Evolutionary conservation across 2,888 invertebrate genomes (phyloP), one percentile per base, ranked within the genome.

Genomic region (Microctonus aethiopoides): DNA sequence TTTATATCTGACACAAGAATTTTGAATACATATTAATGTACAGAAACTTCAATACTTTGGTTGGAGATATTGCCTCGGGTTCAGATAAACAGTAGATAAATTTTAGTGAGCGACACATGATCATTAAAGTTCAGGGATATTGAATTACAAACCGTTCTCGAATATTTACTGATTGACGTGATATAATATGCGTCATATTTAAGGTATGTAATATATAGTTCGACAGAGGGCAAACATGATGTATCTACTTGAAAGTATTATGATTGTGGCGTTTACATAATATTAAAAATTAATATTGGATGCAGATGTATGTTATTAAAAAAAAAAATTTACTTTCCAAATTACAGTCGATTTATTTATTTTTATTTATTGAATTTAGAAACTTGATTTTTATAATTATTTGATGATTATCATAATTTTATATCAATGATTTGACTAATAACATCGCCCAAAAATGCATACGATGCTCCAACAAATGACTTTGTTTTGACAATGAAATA

Each of bases 401-500:
- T n/a, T n/a, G n/a, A n/a, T n/a, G n/a, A n/a, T n/a, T n/a, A 29
- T 29, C 7, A 29, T 29, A 29, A 13, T n/a, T 52, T 13, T 22
- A 68, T 29, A 72, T 13, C 9, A 68, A 51, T 9, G 70, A 34
- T 54, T 66, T 67, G 9, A 75, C 34, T 29, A 73, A 41, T 68
- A 71, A 51, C 66, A 71, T 72, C 10, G 67, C 39, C 78, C 75
- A 78, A 59, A 78, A 78, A 64, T 72, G 71, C 76, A 79, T 75
- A 39, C 77, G 71, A 0, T 73, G 64, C 5, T 72, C 13, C 10
- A 64, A 60, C 36, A 71, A 72, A 11, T 66, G 13, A 22, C 57
- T 11, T 60, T 60, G 32, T 11, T 67, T 39, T 7, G 16, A 54
- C 1, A 74, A 4, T 24, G 57, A 54, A 2, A 72, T 46, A 7